Evolutionary conservation across 2,888 invertebrate genomes (phyloP).

Genomic region (Phania funesta): DNA sequence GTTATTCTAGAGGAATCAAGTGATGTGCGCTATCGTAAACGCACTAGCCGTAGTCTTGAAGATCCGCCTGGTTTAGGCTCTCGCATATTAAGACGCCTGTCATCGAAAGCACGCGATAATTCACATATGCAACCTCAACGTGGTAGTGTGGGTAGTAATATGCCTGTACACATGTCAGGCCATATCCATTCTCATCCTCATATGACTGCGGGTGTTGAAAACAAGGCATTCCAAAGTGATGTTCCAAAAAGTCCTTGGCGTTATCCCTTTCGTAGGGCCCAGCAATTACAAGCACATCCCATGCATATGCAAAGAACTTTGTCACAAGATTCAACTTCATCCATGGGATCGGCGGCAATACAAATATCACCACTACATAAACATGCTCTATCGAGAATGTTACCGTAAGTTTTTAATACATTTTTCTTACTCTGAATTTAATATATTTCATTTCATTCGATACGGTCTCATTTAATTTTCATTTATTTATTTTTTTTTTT

Average conservation of each 20-base stretch:
- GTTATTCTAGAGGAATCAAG: constrained; percentile 94
- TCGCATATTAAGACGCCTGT: constrained; percentile 87
- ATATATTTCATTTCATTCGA: no score
- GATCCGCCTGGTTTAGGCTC: constrained; percentile 84
- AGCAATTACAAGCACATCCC: constrained; percentile 74
- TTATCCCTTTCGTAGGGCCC: constrained; percentile 83
- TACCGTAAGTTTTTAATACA: constrained; percentile 76
- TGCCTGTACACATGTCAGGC: constrained; percentile 26
- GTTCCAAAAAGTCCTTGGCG: constrained; percentile 88
- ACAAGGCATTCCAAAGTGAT: constrained; percentile 85
- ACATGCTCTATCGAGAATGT: constrained; percentile 78
- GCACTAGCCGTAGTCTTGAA: constrained; percentile 83
- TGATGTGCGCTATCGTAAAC: constrained; percentile 84
- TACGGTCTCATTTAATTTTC: no score
- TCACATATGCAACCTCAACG: constrained; percentile 49
- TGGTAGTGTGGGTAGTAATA: constrained; percentile 70
- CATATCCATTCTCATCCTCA: constrained; percentile 71
- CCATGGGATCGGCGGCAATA: constrained; percentile 82
- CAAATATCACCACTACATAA: constrained; percentile 80
- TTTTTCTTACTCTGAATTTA: no score
- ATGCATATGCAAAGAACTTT: constrained; percentile 81
- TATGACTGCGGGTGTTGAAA: constrained; percentile 82
- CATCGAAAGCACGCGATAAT: constrained; percentile 85
- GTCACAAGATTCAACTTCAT: constrained; percentile 84
- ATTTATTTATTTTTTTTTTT: no score